These are phyloP conservation scores for Myiothlypis chrysogaster DNA, from an alignment of 2,797 vertebrate genomes.

Conservation along the genomic window DNA sequence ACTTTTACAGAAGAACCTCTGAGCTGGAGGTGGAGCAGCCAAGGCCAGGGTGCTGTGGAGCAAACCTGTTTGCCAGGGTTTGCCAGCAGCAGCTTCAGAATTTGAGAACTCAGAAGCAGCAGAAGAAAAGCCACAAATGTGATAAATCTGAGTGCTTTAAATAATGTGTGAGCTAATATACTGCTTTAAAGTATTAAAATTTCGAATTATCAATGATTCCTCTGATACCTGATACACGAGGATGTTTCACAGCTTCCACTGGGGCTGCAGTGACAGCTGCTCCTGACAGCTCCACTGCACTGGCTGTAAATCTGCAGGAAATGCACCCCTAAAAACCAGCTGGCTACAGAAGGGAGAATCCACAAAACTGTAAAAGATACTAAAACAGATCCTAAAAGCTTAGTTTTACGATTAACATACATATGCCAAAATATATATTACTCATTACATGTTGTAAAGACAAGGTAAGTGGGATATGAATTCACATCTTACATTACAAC, in stretches of 20 bases:
- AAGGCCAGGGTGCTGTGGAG: not conserved
- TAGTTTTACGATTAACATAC: not conserved
- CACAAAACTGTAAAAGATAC: not conserved
- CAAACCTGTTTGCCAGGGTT: not conserved
- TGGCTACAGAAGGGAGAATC: not conserved
- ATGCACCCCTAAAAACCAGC: not conserved
- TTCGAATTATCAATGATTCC: not conserved
- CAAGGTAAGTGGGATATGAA: conserved; percentile 6
- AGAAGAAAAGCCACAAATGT: not conserved
- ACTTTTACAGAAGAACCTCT: not conserved
- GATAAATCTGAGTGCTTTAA: conserved; percentile 12
- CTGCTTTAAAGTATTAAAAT: conserved; percentile 38
- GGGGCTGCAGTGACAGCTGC: not conserved
- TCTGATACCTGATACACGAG: not conserved
- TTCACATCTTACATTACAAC: not conserved
- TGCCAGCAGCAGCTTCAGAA: not conserved
- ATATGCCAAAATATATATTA: not conserved
- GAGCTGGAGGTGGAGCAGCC: not conserved
- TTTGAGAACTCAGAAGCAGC: not conserved
- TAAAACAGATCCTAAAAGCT: not conserved
- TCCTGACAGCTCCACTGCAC: not conserved
- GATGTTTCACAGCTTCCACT: not conserved
- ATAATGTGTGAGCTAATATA: conserved; percentile 1
- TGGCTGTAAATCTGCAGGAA: conserved; percentile 9
- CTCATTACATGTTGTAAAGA: not conserved